Evolutionary conservation across 2,888 invertebrate species (phyloP).

Genomic region (Lepetodrilus schrolli): DNA sequence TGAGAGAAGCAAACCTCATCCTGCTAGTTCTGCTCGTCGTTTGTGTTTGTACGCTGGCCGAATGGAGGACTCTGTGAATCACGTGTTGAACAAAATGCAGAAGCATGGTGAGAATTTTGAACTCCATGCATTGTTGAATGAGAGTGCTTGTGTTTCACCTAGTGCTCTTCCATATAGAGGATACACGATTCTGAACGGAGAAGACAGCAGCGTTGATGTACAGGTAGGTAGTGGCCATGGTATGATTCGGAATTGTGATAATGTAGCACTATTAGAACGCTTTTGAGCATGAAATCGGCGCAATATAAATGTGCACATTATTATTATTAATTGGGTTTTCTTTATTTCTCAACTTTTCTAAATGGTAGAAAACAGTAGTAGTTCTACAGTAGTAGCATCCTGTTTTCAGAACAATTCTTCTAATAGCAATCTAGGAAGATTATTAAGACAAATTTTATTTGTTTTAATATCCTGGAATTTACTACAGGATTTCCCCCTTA

Average conservation of each 20-base stretch:
- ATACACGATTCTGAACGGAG: constrained; percentile 83
- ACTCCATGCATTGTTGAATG: constrained; percentile 69
- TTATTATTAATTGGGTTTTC: neutral
- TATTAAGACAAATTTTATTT: no score
- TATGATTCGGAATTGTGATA: no score
- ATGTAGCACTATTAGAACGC: neutral
- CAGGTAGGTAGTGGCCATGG: no score
- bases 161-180: constrained; percentile 88
- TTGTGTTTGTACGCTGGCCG: constrained; percentile 88
- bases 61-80: constrained; percentile 85
- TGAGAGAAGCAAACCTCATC: constrained; percentile 42
- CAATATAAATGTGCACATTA: no score
- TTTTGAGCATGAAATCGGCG: no score
- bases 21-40: constrained; percentile 80
- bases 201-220: constrained; percentile 58
- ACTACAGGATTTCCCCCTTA: no score
- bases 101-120: constrained; percentile 74
- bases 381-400: no score
- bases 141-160: constrained; percentile 77
- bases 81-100: constrained; percentile 84
- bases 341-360: neutral
- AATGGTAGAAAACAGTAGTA: no score
- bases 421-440: no score
- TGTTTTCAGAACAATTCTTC: no score
- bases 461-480: no score